phyloP scores from a whole-genome alignment of 2,797 vertebrate species.

The Buphagus erythrorhynchus region DNA sequence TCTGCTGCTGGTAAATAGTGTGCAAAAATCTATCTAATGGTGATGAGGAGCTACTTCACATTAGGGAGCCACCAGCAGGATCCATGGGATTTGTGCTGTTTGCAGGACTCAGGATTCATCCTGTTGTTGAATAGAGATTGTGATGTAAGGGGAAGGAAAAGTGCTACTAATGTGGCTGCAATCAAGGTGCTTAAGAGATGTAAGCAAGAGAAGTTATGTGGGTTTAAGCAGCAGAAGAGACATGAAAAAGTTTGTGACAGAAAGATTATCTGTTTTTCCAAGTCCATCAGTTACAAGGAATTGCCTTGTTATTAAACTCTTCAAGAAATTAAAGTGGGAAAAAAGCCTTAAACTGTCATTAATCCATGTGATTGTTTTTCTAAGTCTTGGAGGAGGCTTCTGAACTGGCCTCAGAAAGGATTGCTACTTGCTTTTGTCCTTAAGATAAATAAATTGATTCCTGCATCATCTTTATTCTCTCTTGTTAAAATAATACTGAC shows the following conservation, averaged over 20 bases:
- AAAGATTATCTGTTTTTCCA: neutral
- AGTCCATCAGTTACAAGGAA: neutral
- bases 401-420: neutral
- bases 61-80: neutral
- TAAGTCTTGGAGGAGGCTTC: neutral
- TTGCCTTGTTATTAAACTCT: neutral
- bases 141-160: neutral
- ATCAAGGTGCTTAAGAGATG: neutral
- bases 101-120: neutral
- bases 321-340: neutral
- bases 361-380: neutral
- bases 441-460: neutral
- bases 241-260: neutral
- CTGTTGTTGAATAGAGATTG: neutral
- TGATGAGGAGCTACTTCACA: neutral
- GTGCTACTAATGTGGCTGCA: rapidly evolving
- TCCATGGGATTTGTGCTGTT: neutral
- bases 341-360: neutral
- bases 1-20: neutral
- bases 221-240: neutral
- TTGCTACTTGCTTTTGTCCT: neutral
- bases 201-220: neutral
- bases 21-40: neutral
- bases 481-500: neutral
- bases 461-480: neutral